phyloP scores from a whole-genome alignment of 2,113 vertebrate genomes.

The Daubentonia madagascariensis region DNA sequence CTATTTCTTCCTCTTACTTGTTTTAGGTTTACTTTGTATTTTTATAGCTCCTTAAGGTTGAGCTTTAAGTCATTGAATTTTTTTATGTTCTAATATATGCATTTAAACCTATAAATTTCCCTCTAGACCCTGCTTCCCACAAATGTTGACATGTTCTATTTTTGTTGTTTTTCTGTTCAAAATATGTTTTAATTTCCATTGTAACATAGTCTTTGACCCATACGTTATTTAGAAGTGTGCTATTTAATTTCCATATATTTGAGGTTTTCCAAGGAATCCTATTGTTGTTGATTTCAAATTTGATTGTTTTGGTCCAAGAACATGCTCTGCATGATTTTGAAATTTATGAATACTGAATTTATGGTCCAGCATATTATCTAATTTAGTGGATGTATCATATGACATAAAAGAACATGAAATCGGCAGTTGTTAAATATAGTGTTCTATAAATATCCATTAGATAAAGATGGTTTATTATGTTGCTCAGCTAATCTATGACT shows the following conservation, averaged over 20 bases:
- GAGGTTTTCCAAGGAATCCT: neutral
- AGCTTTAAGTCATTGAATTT: neutral
- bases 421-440: neutral
- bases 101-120: neutral
- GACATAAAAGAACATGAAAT: neutral
- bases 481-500: neutral
- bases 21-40: neutral
- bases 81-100: neutral
- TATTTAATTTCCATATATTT: neutral
- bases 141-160: neutral
- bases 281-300: neutral
- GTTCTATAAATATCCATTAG: neutral
- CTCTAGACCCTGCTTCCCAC: neutral
- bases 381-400: neutral
- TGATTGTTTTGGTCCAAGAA: neutral
- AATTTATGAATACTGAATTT: neutral
- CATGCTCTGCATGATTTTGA: neutral
- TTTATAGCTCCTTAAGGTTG: neutral
- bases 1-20: neutral
- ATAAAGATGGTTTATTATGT: neutral
- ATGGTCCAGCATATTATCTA: neutral
- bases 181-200: neutral
- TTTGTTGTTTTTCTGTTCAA: neutral
- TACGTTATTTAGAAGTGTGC: neutral
- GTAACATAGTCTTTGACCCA: neutral